Base-by-base conservation (phyloP, 2,113 vertebrate genomes). In the Lepus americanus region DNA sequence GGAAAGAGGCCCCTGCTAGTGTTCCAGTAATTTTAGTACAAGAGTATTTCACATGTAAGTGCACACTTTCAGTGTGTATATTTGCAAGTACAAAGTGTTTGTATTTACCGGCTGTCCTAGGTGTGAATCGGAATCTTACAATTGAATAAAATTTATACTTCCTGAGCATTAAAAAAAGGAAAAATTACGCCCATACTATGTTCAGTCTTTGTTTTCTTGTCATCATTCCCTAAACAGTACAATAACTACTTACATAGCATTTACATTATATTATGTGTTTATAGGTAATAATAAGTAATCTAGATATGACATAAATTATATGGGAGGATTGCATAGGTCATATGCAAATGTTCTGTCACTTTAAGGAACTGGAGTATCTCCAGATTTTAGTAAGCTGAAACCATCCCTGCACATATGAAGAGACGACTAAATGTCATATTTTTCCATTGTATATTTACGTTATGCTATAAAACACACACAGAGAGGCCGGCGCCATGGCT, bases 401-500 rank as follows among this genome's bases (percentile, higher is more conserved):
- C 59, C 14, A n/a, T 27, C 63, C 36, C 27, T n/a, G 8, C 8
- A 5, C 19, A 66, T 33, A 77, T 31, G 8, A 77, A 77, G 27
- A 9, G 22, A 80, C 66, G 39, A 77, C 39, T 89, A 3, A 49
- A 77, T 70, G 69, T 55, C 10, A 83, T 74, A 49, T 81, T 86
- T 59, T 90, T 94, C 16, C 63, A 88, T 77, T 91, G 11, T 4
- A 10, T 33, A 51, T 94, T 72, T 94, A 84, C 51, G 19, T 10
- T 78, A 73, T 78, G 66, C 74, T 69, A 49, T 91, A 86, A 95
- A 81, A 74, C 83, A 81, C 10, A 27, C 51, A 44, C 44, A 44
- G 8, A 44, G 44, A 44, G 36, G 36, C 36, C 3, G 36, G 36
- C 36, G 36, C 36, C 36, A 3, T 36, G 36, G 36, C 36, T 36